A percentile compares a stretch with the other conserved stretches of the same genome.
Evolutionary conservation across 2,888 invertebrate species (phyloP).

Genomic region (Dicyrtoma fusca): DNA sequence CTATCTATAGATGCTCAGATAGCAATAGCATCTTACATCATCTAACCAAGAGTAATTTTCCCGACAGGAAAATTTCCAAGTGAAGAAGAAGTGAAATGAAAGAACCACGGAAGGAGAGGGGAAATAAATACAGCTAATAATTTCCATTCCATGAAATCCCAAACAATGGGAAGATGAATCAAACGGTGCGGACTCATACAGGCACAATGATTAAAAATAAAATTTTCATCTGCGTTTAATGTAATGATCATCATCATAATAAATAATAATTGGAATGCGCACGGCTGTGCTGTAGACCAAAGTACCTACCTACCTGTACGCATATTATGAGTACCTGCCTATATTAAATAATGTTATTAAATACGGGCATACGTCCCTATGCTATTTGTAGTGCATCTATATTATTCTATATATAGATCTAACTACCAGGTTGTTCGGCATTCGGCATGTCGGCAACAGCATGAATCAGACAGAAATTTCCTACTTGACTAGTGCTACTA

Average conservation of each 20-base stretch:
- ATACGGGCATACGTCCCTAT: no score
- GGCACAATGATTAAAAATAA: conserved; percentile 15
- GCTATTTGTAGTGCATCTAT: no score
- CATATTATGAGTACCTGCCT: no score
- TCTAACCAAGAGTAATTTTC: no score
- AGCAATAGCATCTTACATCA: no score
- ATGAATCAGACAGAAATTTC: not conserved
- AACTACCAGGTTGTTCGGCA: no score
- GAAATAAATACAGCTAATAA: not conserved
- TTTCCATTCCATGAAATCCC: conserved; percentile 12
- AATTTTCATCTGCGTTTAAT: not conserved
- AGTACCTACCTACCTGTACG: not conserved
- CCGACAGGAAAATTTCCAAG: not conserved
- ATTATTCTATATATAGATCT: no score
- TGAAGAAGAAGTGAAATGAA: no score
- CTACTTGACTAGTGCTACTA: not conserved
- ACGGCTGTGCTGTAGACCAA: not conserved
- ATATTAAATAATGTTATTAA: no score
- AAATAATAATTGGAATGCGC: not conserved
- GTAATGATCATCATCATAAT: not conserved
- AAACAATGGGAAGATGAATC: conserved; percentile 32
- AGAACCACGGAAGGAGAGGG: not conserved
- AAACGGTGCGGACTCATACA: conserved; percentile 16
- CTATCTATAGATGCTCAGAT: no score
- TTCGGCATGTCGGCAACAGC: no score